Evolutionary conservation across 1,140 invertebrate genomes (phyloP).

Genomic region (Meloidogyne exigua): DNA sequence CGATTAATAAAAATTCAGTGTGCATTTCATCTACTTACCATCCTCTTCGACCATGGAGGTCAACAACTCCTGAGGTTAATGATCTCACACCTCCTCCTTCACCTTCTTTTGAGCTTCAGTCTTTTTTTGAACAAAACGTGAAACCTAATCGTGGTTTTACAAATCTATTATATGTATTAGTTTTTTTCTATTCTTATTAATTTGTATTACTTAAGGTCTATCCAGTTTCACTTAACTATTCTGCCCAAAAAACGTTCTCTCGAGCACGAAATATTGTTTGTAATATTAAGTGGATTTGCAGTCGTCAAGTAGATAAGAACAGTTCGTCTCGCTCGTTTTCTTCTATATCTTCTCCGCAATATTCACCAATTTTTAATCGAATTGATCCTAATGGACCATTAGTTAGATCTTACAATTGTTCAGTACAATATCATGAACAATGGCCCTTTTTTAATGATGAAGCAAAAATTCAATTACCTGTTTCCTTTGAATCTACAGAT

Average conservation of each 20-base stretch:
- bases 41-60: conserved; percentile 42
- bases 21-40: conserved; percentile 36
- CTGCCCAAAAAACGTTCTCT: conserved; percentile 43
- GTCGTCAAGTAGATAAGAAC: neutral
- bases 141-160: conserved; percentile 31
- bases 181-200: neutral
- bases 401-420: conserved; percentile 33
- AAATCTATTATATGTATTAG: conserved; percentile 40
- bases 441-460: conserved; percentile 45
- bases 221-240: conserved; percentile 37
- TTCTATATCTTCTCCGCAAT: neutral
- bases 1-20: conserved; percentile 28
- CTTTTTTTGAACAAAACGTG: conserved; percentile 35
- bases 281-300: conserved; percentile 8
- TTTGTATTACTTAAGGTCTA: conserved; percentile 29
- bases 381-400: conserved; percentile 33
- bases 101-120: conserved; percentile 44
- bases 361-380: conserved; percentile 36
- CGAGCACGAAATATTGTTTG: conserved; percentile 49
- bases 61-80: neutral
- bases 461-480: conserved; percentile 44
- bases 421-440: conserved; percentile 51
- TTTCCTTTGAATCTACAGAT: conserved; percentile 30
- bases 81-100: conserved; percentile 18
- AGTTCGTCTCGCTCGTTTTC: neutral